phyloP scores from a whole-genome alignment of 1,140 invertebrate genomes.

The Pseudomyrmex pallidus region DNA sequence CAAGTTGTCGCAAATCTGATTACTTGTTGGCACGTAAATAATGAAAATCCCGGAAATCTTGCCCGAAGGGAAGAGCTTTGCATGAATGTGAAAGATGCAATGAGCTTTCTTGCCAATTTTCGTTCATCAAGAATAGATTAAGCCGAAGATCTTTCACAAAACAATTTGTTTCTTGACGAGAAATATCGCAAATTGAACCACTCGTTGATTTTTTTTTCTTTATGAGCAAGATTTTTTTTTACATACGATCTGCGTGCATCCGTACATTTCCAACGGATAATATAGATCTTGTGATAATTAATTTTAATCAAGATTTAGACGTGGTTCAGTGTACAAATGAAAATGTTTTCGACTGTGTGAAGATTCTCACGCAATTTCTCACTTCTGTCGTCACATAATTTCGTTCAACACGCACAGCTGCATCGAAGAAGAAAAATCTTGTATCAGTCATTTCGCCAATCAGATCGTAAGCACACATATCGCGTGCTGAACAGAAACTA shows the following conservation, averaged over 20 bases:
- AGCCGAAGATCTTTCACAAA: not conserved
- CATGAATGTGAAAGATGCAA: constrained; percentile 59
- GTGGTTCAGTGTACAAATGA: too few species aligned
- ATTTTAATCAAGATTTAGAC: too few species aligned
- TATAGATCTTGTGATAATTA: too few species aligned
- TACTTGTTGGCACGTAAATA: constrained; percentile 71
- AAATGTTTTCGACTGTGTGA: too few species aligned
- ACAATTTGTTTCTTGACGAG: not conserved
- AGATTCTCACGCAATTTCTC: too few species aligned
- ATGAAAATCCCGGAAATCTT: constrained; percentile 60
- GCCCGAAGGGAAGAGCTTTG: constrained; percentile 47
- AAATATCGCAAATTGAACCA: not conserved
- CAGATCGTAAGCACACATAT: not conserved
- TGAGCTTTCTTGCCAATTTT: not conserved
- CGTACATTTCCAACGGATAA: too few species aligned
- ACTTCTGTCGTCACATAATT: too few species aligned
- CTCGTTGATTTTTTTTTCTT: not conserved
- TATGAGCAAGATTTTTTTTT: too few species aligned
- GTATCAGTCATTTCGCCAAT: not conserved
- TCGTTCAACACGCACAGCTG: too few species aligned
- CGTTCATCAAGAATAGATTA: not conserved
- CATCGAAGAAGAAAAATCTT: too few species aligned
- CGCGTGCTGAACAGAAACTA: not conserved
- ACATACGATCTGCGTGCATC: too few species aligned
- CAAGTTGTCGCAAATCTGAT: constrained; percentile 70